Base-by-base conservation (phyloP, 1,140 invertebrate species). In the Bombus impatiens region DNA sequence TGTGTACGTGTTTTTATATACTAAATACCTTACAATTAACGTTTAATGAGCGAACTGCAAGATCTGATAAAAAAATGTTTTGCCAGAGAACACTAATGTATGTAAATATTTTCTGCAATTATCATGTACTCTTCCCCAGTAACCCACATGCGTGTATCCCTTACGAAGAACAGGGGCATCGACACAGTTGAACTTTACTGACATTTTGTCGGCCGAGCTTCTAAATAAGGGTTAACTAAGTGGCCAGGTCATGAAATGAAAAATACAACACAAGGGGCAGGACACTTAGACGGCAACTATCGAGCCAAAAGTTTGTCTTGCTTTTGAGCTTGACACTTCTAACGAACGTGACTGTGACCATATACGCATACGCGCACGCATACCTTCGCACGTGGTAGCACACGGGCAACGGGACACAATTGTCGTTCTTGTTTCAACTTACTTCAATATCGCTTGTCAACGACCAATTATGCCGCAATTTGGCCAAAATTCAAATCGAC, bases 271-370 rank as follows among this genome's bases (percentile, higher is more conserved):
- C 40, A 18, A 37, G 42, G 77, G 32, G 67, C 40, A 79, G 62
- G 9, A 65, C 76, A 78, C 76, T 65, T 78, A 40, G 57, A 9
- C 67, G 32, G 18, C 10, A 79, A 47, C 62, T 67, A 59, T 79
- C 62, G 32, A 47, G 42, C 12, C 78, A 79, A 79, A 79, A 79
- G 78, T 79, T 79, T 79, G 78, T 18, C 59, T 79, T 79, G 62
- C 62, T 68, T 79, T 67, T n/a, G n/a, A 67, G 78, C 62, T 32
- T 44, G 62, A 47, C 78, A 68, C 62, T 79, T 79, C 32, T 67
- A 68, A 79, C 78, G 42, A 68, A 25, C 47, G 32, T 68, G 42
- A 44, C 40, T 44, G 25, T 5, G n/a, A 18, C 4, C 3, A 13
- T 22, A 76, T 5, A 37, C 32, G 44, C 12, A 35, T n/a, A 68